phyloP scores from a whole-genome alignment of 2,888 invertebrate species.

The Clusia tigrina region DNA sequence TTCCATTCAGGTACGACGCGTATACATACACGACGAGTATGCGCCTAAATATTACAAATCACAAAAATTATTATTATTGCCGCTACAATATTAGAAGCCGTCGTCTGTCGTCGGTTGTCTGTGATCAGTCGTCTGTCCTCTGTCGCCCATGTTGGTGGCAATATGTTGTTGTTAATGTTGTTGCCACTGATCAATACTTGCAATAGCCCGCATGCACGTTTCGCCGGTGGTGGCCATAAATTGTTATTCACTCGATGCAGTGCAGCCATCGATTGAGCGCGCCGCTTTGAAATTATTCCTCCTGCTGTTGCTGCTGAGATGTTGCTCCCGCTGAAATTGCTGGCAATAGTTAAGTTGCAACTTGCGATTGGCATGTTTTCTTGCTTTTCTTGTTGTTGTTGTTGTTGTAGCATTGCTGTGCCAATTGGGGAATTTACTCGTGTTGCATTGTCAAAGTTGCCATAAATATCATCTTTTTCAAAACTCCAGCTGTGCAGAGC shows the following conservation, averaged over 20 bases:
- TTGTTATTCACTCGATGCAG: constrained; percentile 51
- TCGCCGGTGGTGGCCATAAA: constrained; percentile 41
- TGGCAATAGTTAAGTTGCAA: background rate
- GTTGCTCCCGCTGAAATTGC: background rate
- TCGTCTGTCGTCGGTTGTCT: constrained; percentile 40
- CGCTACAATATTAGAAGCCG: constrained; percentile 54
- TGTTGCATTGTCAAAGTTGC: constrained; percentile 58
- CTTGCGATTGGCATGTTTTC: background rate
- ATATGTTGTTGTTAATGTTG: constrained; percentile 10
- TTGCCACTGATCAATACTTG: constrained; percentile 14
- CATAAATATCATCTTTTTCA: constrained; percentile 61
- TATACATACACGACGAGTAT: background rate
- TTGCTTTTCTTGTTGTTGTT: background rate
- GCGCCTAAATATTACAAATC: constrained; percentile 41
- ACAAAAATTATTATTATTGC: constrained; percentile 55
- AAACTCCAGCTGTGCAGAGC: constrained; percentile 49
- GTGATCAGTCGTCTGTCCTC: background rate
- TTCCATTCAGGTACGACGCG: no score
- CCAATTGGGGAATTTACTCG: constrained; percentile 35
- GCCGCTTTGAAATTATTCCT: no score
- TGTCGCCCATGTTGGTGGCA: constrained; percentile 27
- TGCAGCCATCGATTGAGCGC: constrained; percentile 40
- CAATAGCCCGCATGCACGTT: no score
- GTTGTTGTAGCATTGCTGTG: constrained; percentile 24
- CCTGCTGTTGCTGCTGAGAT: constrained; percentile 12